Conservation (phyloP, 2,113 vertebrate species). For the Polyodon spathula region DNA sequence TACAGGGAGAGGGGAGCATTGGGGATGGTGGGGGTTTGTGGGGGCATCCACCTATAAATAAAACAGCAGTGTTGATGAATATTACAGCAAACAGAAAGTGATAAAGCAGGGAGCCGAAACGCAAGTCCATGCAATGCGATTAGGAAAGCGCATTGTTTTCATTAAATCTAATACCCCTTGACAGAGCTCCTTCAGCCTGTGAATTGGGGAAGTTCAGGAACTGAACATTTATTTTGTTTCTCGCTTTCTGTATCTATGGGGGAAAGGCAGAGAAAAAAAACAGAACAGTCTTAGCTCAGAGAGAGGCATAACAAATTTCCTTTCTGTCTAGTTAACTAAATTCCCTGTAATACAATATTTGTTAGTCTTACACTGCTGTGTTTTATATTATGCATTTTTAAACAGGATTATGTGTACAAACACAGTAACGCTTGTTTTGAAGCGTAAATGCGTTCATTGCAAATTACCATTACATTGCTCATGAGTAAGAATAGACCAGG, state of each 20-base stretch:
- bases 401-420: not conserved
- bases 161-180: not conserved
- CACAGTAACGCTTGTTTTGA: not conserved
- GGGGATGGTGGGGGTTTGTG: slow-evolving; percentile 3
- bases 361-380: slow-evolving; percentile 24
- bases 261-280: slow-evolving; percentile 1
- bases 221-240: slow-evolving; percentile 4
- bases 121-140: slow-evolving; percentile 9
- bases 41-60: slow-evolving; percentile 46
- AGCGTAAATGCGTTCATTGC: not conserved
- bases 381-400: slow-evolving; percentile 17
- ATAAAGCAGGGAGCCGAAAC: slow-evolving; percentile 37
- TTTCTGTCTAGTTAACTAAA: slow-evolving; percentile 32
- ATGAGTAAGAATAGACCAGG: slow-evolving; percentile 15
- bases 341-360: slow-evolving; percentile 17
- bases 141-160: slow-evolving; percentile 16
- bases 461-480: slow-evolving; percentile 1
- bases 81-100: slow-evolving; percentile 48
- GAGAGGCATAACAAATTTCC: slow-evolving; percentile 20
- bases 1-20: slow-evolving; percentile 18
- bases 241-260: slow-evolving; percentile 7
- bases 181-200: slow-evolving; percentile 5
- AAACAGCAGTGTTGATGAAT: slow-evolving; percentile 51
- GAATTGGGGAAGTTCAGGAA: slow-evolving; percentile 9
- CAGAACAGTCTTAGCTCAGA: slow-evolving; percentile 8